Evolutionary conservation across 1,140 invertebrate species (phyloP).

Genomic region (Aphaenogaster floridana): DNA sequence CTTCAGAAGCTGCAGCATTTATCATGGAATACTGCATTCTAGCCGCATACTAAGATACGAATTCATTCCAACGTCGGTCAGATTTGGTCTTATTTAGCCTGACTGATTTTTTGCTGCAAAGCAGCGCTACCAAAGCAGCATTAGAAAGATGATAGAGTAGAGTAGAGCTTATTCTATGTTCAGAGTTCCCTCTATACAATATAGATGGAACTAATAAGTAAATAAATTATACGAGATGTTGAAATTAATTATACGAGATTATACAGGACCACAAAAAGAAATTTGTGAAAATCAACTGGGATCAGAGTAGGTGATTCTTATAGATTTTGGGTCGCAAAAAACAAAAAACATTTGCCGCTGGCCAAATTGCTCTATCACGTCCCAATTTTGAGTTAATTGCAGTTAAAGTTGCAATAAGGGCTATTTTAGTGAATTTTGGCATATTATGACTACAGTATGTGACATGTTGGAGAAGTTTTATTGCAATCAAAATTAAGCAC

Average conservation of each 20-base stretch:
- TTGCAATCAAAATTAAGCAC: no score
- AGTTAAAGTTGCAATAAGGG: no score
- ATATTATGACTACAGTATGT: no score
- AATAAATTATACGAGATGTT: neutral
- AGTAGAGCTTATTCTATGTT: neutral
- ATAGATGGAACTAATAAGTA: neutral
- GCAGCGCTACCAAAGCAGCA: neutral
- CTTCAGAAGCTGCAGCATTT: neutral
- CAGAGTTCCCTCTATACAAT: neutral
- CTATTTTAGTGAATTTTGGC: no score
- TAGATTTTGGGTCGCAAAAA: no score
- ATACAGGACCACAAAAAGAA: no score
- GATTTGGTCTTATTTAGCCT: slow-evolving; percentile 4
- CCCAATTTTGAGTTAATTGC: no score
- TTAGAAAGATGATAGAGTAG: neutral
- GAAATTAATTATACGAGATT: neutral
- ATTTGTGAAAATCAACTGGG: no score
- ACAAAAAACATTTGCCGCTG: no score
- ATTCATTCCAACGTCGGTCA: neutral
- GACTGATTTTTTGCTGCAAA: neutral
- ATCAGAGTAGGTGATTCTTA: no score
- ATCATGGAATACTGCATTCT: slow-evolving; percentile 26
- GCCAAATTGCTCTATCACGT: no score
- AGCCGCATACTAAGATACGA: neutral
- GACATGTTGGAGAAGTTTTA: no score